A percentile compares a stretch with the other conserved stretches of the same genome.
These are phyloP conservation scores for Orthosia incerta DNA, from an alignment of 2,888 invertebrate genomes.

Conservation along the genomic window DNA sequence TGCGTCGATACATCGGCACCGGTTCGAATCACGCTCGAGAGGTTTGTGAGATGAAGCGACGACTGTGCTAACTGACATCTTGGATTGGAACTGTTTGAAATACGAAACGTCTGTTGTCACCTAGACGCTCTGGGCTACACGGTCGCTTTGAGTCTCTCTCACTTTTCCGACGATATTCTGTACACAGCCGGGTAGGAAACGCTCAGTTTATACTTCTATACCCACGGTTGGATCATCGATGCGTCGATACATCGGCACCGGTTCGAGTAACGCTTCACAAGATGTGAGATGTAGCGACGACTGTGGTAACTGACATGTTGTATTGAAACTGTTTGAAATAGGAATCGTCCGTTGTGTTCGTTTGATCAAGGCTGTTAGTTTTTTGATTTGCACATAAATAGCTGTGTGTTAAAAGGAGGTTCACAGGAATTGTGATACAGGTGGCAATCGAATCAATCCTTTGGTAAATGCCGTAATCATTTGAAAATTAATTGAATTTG, in stretches of 20 bases:
- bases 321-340: background rate
- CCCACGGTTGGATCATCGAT: slow-evolving; percentile 10
- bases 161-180: too few relatives aligned
- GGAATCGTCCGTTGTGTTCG: background rate
- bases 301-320: background rate
- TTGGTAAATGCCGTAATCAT: too few relatives aligned
- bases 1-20: slow-evolving; percentile 19
- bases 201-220: too few relatives aligned
- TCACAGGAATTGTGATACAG: background rate
- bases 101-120: background rate
- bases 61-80: background rate
- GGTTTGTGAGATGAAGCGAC: slow-evolving; percentile 3
- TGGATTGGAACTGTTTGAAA: background rate
- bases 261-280: slow-evolving; percentile 36
- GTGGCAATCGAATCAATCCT: too few relatives aligned
- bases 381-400: background rate
- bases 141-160: too few relatives aligned
- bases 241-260: slow-evolving; percentile 20
- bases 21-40: slow-evolving; percentile 36
- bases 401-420: background rate
- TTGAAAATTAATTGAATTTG: too few relatives aligned
- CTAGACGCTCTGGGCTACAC: too few relatives aligned
- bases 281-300: background rate
- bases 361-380: background rate
- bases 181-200: too few relatives aligned